These are phyloP conservation scores for Sycophila sp. DNA, from an alignment of 1,140 invertebrate species.

Conservation along the genomic window DNA sequence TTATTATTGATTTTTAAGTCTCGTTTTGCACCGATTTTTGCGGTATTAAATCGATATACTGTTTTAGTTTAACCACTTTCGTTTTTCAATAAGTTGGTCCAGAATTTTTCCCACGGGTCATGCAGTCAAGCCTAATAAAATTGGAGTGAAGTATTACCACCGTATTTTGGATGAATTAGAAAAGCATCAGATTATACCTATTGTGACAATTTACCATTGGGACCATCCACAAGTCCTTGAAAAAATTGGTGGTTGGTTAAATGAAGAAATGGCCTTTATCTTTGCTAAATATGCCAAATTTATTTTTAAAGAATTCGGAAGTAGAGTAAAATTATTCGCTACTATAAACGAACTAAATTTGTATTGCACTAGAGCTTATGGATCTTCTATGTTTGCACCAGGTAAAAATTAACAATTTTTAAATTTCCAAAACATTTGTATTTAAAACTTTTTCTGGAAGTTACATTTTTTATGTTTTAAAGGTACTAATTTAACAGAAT, in stretches of 20 bases:
- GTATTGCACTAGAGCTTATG: background rate
- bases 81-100: conserved; percentile 73
- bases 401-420: too few species aligned
- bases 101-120: conserved; percentile 70
- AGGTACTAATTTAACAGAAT: background rate
- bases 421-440: too few species aligned
- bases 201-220: conserved; percentile 69
- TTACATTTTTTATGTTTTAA: background rate
- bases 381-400: background rate
- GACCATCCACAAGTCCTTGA: conserved; percentile 66
- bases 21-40: too few species aligned
- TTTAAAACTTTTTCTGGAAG: background rate
- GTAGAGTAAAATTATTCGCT: conserved; percentile 59
- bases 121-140: conserved; percentile 63
- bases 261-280: conserved; percentile 68
- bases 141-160: conserved; percentile 71
- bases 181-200: conserved; percentile 64
- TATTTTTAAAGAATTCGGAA: conserved; percentile 63
- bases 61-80: conserved; percentile 60
- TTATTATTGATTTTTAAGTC: too few species aligned
- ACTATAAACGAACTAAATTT: conserved; percentile 64
- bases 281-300: conserved; percentile 67
- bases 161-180: conserved; percentile 68
- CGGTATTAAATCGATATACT: too few species aligned
- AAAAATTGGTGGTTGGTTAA: conserved; percentile 71